Base-by-base conservation (phyloP, 1,140 invertebrate species). In the Eupeodes corollae region DNA sequence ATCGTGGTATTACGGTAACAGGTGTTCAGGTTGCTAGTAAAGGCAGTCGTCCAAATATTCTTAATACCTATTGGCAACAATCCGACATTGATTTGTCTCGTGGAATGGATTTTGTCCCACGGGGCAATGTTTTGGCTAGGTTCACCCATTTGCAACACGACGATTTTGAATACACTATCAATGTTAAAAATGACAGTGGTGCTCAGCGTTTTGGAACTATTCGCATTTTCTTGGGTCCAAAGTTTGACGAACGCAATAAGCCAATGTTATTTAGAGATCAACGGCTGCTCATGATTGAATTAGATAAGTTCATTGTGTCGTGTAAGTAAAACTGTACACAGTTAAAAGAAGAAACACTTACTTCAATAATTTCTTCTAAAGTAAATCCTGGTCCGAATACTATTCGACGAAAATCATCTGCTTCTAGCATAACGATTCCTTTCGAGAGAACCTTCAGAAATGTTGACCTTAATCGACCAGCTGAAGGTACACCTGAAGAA, bases 61-160 rank as follows among this genome's bases (percentile, higher is more conserved):
- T 86, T 15, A 61, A 60, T 44, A 86, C 84, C 1, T 80, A 78
- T 62, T 88, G 84, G 84, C 79, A 79, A 69, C 76, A 84, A 63
- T 84, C 81, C 42, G 78, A 82, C 18, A 68, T 88, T 31, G 80
- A 88, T 55, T 58, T 89, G 15, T 79, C 80, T 0, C 74, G 83
- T 16, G 86, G 86, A 8, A 73, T 88, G 48, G 85, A 88, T 60
- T 88, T 88, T 56, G 77, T 77, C 37, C 81, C 82, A 1, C 72
- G 82, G 5, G 84, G 83, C 21, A 63, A 77, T 12, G 75, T 88
- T 19, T 76, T 83, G 38, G 82, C 82, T 0, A 67, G 74, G 30
- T 77, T 86, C 61, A 84, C 79, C 1, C 87, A 91, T 63, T 66
- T 91, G 43, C 79, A 87, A 59, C 85, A 89, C 47, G 56, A 74